Evolutionary conservation across 2,797 vertebrate genomes (phyloP), one percentile per base, ranked within the genome.

Genomic region (Echeneis naucrates): DNA sequence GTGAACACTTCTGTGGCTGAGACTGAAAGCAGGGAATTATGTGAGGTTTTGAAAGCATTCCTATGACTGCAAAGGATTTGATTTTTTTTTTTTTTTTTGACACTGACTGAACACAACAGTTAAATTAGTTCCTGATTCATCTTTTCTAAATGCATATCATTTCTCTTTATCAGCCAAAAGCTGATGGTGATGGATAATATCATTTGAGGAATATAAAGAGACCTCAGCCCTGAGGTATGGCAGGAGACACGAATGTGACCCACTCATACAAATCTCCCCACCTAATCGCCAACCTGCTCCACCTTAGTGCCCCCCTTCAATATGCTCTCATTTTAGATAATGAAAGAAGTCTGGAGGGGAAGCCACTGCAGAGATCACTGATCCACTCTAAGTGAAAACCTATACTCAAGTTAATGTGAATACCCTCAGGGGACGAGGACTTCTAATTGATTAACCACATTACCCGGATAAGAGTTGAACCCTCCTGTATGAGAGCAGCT

Each of bases 331-430:
- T 93, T 91, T 92, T 89, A 92, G 89, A 92, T 93, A 93, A 92
- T 93, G 89, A 92, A 92, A 90, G 88, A 88, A 86, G 85, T 91
- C 90, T 93, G 85, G 75, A 90, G 89, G 89, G 91, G 74, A 88
- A 86, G 88, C 84, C 84, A 86, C 91, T 79, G 92, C 88, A 85
- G 90, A 91, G 89, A 90, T 91, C 90, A 87, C 90, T 92, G 91
- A 93, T 93, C 92, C 90, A 81, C 87, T 91, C 90, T 92, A 92
- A 93, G 90, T 91, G 92, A 93, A 93, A 93, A 93, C 92, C 92
- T 92, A 93, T 93, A 93, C 91, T 93, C 90, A 89, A 93, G 89
- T 93, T 93, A 93, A 93, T 93, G 90, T 90, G 90, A 92, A 88
- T 65, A 86, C 86, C 90, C 92, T 85, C 87, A 51, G 81, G 90